Conservation (phyloP, 2,797 vertebrate genomes). For the Mionectes olivaceus region DNA sequence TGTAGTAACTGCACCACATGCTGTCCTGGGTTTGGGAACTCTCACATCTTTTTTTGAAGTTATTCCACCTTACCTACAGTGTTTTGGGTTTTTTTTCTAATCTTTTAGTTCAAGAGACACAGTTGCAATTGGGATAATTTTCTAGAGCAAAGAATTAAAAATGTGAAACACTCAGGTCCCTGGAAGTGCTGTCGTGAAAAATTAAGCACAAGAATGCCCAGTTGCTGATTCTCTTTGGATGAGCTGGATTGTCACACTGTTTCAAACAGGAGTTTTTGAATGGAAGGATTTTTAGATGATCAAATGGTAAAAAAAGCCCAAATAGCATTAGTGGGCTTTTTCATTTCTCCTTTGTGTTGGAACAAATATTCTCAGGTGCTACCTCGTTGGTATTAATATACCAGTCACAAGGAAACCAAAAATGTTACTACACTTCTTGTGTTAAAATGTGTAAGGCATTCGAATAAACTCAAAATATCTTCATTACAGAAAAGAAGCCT, state of each 20-base stretch:
- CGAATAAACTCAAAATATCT: not conserved
- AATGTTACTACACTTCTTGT: not conserved
- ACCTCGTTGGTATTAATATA: not conserved
- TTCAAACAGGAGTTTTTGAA: not conserved
- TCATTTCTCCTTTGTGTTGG: not conserved
- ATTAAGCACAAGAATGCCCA: not conserved
- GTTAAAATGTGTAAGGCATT: not conserved
- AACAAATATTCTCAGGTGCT: not conserved
- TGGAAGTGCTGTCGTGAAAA: not conserved
- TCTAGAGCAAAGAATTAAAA: not conserved
- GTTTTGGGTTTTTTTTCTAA: not conserved
- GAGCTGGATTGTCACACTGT: not conserved
- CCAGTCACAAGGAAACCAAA: not conserved
- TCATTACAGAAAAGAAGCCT: not conserved
- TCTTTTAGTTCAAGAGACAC: not conserved
- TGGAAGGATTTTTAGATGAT: not conserved
- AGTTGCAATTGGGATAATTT: not conserved
- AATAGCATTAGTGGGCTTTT: not conserved
- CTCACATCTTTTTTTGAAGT: not conserved
- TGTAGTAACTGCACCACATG: not conserved
- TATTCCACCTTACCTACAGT: not conserved
- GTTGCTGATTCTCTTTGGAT: not conserved
- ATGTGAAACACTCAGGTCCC: not conserved
- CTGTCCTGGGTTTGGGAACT: not conserved
- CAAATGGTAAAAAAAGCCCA: not conserved